Evolutionary conservation across 1,140 invertebrate species (phyloP).

Genomic region (Pseudomyrmex flavicornis): DNA sequence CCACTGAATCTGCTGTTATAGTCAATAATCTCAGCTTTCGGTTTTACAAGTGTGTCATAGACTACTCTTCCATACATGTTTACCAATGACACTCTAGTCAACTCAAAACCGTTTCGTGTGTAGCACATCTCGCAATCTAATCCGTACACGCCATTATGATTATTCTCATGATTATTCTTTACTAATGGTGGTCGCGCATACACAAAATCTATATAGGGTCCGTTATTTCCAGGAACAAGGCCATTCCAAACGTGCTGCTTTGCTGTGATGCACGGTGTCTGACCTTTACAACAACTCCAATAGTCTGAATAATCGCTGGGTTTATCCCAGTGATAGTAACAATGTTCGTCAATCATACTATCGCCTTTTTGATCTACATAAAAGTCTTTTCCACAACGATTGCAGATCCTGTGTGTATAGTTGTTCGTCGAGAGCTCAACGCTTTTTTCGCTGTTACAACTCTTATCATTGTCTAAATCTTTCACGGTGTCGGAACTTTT

Average conservation of each 20-base stretch:
- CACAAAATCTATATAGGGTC: slow-evolving; percentile 89
- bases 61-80: slow-evolving; percentile 89
- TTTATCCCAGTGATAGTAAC: no score
- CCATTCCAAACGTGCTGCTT: slow-evolving; percentile 92
- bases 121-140: slow-evolving; percentile 98
- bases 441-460: no score
- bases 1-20: slow-evolving; percentile 95
- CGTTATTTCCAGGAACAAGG: slow-evolving; percentile 88
- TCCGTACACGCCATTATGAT: slow-evolving; percentile 88
- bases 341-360: no score
- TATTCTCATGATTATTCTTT: slow-evolving; percentile 66
- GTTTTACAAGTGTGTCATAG: slow-evolving; percentile 93
- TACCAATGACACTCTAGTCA: slow-evolving; percentile 93
- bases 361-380: no score
- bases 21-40: slow-evolving; percentile 91
- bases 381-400: no score
- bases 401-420: no score
- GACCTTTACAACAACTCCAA: slow-evolving; percentile 79
- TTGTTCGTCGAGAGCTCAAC: no score
- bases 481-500: no score
- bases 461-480: no score
- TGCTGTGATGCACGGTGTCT: slow-evolving; percentile 85
- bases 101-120: slow-evolving; percentile 92
- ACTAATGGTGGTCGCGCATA: slow-evolving; percentile 79
- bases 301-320: no score